Base-by-base conservation (phyloP, 2,888 invertebrate species). In the Drosophila niveifrons region DNA sequence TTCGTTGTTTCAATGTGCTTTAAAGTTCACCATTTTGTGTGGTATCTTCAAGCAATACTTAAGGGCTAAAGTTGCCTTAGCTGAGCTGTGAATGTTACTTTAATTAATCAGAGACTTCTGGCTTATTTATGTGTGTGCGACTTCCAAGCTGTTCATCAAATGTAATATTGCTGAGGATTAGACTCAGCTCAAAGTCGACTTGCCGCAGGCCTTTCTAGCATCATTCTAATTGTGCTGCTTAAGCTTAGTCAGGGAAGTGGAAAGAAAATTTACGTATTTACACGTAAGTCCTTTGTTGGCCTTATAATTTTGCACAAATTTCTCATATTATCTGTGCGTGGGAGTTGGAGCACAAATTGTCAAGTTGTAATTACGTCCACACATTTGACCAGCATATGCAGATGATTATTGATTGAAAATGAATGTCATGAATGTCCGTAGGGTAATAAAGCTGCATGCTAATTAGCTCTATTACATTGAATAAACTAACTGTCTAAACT, bases 21-120 rank as follows among this genome's bases (percentile, higher is more conserved):
- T 39, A 4, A 18, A 31, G 9, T 51, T 9, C 11, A 10, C 2
- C 18, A 17, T 36, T 36, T 39, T 10, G 23, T 39, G 9, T 1
- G 9, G 6, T 29, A 28, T 15, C 0, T 48, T 11, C 15, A 29
- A 10, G 29, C 15, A 41, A 7, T n/a, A 8, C 15, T 41, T 15
- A 41, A 41, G 7, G 39, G 15, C 13, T 41, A 41, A 41, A 15
- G 39, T 15, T 13, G 39, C 13, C 39, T 41, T 13, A 41, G 13
- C 2, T 15, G 7, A 1, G 13, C 15, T 7, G 39, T 6, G 39
- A 15, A 41, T 41, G 13, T 41, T 6, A 15, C 39, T 41, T 15
- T 41, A 41, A 41, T 41, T 41, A 41, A 41, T 41, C 39, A 41
- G 39, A 41, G 13, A 15, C 39, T 41, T 41, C 39, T 15, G 39